Base-by-base conservation (phyloP, 2,797 vertebrate species). In the Tokudaia tokunoshimensis region DNA sequence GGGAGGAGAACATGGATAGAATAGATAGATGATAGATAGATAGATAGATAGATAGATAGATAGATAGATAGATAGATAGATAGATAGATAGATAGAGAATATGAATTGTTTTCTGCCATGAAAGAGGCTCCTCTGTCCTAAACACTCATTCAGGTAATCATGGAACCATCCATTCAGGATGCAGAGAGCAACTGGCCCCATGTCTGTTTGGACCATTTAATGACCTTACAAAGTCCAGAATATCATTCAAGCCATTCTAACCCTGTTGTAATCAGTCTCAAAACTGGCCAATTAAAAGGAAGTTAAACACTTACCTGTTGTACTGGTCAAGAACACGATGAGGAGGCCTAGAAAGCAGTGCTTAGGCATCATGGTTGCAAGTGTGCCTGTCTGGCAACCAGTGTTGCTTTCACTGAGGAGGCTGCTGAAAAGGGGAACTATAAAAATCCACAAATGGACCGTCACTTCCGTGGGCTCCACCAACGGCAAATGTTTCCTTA, bases 231-330 rank as follows among this genome's bases (percentile, higher is more conserved):
- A 86, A 96, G 37, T 63, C 31, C 19, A n/a, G 44, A 57, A 93
- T 47, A 95, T 37, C 1, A 19, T 19, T 7, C 47, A 34, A 76
- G 31, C 31, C 63, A 2, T 95, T 57, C 70, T 34, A 57, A 50
- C 13, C 59, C 31, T 26, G 13, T 55, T 75, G 79, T 82, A 67
- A 88, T 31, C 44, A 47, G 52, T 74, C 41, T 81, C 29, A 91
- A 80, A 83, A n/a, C n/a, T 29, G 1, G 67, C 17, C 67, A 57
- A n/a, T 76, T 11, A 13, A 85, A 97, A 97, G 97, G 9, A 97
- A 72, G 3, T 0, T 61, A 96, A 97, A 24, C 14, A 65, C 98
- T 98, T 98, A 99, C 98, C 93, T 79, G 31, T 63, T 89, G 37
- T 78, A 37, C 89, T n/a, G 37, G 89, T 83, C 80, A 96, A 59